Conservation (phyloP, 2,113 vertebrate species). For the Centrocercus urophasianus region DNA sequence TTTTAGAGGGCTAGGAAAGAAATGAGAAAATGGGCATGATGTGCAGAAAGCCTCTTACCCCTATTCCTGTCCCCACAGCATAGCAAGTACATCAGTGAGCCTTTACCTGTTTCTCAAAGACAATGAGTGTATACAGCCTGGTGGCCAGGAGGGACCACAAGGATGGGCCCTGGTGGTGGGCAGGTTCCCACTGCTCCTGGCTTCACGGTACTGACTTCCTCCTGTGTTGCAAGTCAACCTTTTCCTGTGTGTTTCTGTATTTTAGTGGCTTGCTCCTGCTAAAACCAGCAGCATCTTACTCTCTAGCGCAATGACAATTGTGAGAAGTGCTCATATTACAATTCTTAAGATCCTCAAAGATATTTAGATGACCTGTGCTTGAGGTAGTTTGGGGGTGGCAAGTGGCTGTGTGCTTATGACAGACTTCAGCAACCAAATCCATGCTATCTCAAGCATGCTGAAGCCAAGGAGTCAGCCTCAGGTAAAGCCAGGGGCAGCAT, state of each 20-base stretch:
- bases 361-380: not conserved
- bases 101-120: not conserved
- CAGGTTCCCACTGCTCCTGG: not conserved
- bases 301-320: not conserved
- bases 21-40: not conserved
- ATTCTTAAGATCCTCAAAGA: not conserved
- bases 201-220: not conserved
- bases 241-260: not conserved
- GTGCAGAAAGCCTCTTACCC: not conserved
- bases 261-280: not conserved
- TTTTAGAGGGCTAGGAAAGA: not conserved
- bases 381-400: not conserved
- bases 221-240: not conserved
- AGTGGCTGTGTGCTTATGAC: not conserved
- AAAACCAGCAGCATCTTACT: not conserved
- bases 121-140: not conserved
- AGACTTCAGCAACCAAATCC: not conserved
- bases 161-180: not conserved
- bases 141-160: not conserved
- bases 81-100: not conserved
- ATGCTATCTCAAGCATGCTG: not conserved
- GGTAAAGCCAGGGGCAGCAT: not conserved
- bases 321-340: not conserved
- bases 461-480: not conserved
- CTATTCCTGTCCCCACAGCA: not conserved